A percentile compares a stretch with the other conserved stretches of the same genome.
Evolutionary conservation across 2,888 invertebrate genomes (phyloP).

Genomic region (Parthenolecanium corni): DNA sequence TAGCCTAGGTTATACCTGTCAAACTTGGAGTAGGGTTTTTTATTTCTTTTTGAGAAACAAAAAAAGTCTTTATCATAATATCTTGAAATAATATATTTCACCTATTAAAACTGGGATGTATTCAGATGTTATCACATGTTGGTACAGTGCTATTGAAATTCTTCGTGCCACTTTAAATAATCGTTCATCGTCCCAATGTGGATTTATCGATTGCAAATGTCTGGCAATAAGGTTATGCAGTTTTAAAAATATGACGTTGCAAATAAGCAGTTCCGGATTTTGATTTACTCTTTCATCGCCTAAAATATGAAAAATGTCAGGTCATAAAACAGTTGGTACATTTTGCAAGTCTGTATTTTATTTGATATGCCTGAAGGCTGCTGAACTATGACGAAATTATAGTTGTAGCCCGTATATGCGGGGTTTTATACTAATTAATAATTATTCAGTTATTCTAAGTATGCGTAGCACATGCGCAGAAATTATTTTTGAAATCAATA

Average conservation of each 20-base stretch:
- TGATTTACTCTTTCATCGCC: constrained; percentile 69
- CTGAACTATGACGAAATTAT: too few relatives aligned
- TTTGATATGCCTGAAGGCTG: too few relatives aligned
- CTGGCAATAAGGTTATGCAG: constrained; percentile 69
- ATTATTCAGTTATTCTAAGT: too few relatives aligned
- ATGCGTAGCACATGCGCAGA: too few relatives aligned
- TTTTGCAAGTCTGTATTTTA: too few relatives aligned
- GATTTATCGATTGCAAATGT: constrained; percentile 52
- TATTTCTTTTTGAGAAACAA: too few relatives aligned
- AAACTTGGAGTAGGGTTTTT: too few relatives aligned
- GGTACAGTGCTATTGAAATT: constrained; percentile 61
- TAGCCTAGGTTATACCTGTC: neutral
- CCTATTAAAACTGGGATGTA: constrained; percentile 59
- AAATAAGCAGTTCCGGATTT: constrained; percentile 57
- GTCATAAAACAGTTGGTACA: neutral
- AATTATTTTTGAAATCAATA: too few relatives aligned
- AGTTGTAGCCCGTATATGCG: too few relatives aligned
- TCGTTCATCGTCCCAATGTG: constrained; percentile 58
- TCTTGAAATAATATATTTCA: too few relatives aligned
- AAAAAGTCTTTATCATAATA: too few relatives aligned
- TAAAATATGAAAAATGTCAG: constrained; percentile 37
- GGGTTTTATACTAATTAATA: too few relatives aligned
- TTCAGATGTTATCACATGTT: constrained; percentile 68
- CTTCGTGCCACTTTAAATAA: constrained; percentile 61
- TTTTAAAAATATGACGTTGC: constrained; percentile 61